Evolutionary conservation across 2,113 vertebrate genomes (phyloP).

Genomic region (Manacus vitellinus): DNA sequence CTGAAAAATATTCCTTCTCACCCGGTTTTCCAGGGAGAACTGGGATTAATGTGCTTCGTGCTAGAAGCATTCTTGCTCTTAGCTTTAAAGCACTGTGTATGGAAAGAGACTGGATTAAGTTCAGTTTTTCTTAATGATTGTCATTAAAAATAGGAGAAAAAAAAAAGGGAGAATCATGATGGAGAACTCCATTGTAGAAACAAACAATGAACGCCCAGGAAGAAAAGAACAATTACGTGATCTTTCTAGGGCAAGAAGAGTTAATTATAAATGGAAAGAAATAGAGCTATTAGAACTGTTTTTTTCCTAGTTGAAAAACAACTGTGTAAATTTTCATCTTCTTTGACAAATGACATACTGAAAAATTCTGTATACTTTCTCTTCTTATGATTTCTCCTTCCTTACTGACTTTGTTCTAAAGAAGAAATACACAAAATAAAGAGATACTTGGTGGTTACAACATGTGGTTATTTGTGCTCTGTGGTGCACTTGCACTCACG

Average conservation of each 20-base stretch:
- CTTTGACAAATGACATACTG: background rate
- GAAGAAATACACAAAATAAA: background rate
- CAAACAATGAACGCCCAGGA: background rate
- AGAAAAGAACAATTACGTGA: background rate
- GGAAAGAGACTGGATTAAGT: background rate
- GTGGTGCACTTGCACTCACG: background rate
- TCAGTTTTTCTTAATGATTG: background rate
- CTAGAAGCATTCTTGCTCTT: background rate
- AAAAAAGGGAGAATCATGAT: background rate
- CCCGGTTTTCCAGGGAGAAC: background rate
- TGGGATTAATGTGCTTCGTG: background rate
- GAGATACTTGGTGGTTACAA: background rate
- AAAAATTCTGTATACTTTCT: background rate
- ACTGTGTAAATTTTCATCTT: background rate
- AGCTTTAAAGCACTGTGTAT: background rate
- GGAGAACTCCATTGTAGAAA: background rate
- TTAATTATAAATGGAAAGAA: background rate
- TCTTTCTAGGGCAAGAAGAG: background rate
- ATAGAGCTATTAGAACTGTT: background rate
- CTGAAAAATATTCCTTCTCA: background rate
- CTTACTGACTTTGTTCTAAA: background rate
- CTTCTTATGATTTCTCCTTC: background rate
- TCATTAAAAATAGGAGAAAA: background rate
- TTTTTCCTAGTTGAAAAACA: background rate
- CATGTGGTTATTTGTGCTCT: background rate